Conservation (phyloP, 2,113 vertebrate species). For the Melozone crissalis region DNA sequence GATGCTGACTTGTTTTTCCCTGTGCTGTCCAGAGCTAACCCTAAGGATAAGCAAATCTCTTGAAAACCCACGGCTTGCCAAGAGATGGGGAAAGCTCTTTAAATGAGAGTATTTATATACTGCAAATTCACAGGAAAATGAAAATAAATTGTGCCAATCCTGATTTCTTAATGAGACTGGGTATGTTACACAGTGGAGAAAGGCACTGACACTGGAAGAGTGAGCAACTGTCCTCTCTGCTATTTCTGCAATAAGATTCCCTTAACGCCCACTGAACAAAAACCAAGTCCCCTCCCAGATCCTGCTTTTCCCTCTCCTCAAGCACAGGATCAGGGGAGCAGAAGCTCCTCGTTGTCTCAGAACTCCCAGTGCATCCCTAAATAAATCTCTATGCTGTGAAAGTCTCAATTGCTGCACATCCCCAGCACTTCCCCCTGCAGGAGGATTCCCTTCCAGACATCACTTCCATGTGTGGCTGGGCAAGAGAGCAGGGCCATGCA, state of each 20-base stretch:
- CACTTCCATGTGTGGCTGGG: not conserved
- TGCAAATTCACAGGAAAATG: not conserved
- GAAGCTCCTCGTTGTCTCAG: not conserved
- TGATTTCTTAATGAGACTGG: not conserved
- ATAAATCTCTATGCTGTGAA: not conserved
- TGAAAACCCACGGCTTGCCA: not conserved
- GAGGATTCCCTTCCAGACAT: not conserved
- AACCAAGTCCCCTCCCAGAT: not conserved
- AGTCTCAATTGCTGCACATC: not conserved
- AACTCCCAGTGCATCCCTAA: rapidly evolving
- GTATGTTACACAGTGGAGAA: not conserved
- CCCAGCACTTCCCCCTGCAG: not conserved
- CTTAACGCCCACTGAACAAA: not conserved
- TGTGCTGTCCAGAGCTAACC: not conserved
- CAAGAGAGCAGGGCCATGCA: rapidly evolving
- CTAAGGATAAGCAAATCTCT: not conserved
- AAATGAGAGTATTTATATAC: not conserved
- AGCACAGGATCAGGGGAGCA: not conserved
- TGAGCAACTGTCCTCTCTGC: not conserved
- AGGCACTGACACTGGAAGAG: not conserved
- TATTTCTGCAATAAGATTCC: not conserved
- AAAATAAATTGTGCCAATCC: not conserved
- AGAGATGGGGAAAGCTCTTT: not conserved
- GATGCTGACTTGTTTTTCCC: not conserved
- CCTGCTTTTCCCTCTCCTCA: not conserved